phyloP scores from a whole-genome alignment of 92 coral and sea anemone genomes.

The Heteractis magnifica region DNA sequence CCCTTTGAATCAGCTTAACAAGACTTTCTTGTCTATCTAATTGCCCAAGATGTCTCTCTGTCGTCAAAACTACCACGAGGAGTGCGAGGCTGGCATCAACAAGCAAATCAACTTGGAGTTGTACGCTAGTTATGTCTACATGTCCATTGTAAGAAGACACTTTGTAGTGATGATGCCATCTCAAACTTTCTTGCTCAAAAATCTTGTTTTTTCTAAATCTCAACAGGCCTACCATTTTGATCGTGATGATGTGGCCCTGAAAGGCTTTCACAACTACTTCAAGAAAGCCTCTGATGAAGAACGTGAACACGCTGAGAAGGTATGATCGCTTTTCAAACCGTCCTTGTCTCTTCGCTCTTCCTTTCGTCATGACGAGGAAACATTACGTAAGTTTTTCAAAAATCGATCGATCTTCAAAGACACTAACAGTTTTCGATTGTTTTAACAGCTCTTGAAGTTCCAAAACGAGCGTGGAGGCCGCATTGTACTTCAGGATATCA shows the following conservation, averaged over 20 bases:
- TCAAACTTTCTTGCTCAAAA: conserved; percentile 2
- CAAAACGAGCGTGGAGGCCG: conserved; percentile 99
- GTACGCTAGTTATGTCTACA: conserved; percentile 87
- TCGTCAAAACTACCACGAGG: conserved; percentile 94
- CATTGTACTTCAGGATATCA: conserved; percentile 84
- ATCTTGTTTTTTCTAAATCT: conserved; percentile 3
- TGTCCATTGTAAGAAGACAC: conserved; percentile 69
- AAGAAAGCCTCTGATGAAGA: conserved; percentile 81
- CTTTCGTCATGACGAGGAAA: neutral
- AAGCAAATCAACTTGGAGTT: conserved; percentile 99
- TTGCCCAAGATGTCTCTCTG: conserved; percentile 59
- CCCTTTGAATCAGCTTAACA: neutral
- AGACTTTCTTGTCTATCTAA: neutral
- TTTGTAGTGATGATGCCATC: neutral
- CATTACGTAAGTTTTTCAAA: conserved; percentile 5
- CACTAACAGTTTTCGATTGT: neutral
- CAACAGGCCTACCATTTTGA: conserved; percentile 87
- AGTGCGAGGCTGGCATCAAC: conserved; percentile 94
- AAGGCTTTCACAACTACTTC: conserved; percentile 90
- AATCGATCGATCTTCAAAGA: neutral
- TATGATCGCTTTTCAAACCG: conserved; percentile 2
- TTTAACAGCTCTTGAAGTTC: conserved; percentile 77
- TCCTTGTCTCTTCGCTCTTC: conserved; percentile 1
- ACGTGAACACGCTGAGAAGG: conserved; percentile 93
- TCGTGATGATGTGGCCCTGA: conserved; percentile 93